Percentiles rank a stretch among this genome's conserved stretches.
Evolutionary conservation across 2,888 invertebrate genomes (phyloP).

Genomic region (Griposia aprilina): DNA sequence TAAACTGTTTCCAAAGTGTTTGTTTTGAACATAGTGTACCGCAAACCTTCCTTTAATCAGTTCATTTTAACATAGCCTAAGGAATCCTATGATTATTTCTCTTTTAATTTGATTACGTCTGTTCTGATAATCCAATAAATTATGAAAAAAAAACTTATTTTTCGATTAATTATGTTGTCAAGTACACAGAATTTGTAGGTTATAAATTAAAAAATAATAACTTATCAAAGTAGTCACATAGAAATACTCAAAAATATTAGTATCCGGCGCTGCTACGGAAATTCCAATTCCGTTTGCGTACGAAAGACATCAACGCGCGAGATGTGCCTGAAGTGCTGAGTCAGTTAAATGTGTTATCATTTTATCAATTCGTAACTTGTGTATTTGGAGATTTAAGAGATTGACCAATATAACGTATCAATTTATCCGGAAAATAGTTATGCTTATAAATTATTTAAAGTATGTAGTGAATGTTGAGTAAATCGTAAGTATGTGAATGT

Average conservation of each 20-base stretch:
- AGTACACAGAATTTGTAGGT: neutral
- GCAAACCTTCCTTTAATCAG: no score
- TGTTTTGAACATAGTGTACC: neutral
- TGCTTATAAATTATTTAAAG: no score
- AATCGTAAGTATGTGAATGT: no score
- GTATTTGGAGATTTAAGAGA: no score
- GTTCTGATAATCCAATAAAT: slow-evolving; percentile 11
- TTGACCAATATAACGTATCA: neutral
- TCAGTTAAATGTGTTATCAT: neutral
- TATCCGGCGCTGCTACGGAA: slow-evolving; percentile 2
- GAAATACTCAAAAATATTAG: neutral
- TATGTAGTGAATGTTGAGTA: no score
- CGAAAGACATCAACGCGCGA: slow-evolving; percentile 73
- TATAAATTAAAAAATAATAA: neutral
- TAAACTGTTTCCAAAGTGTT: neutral
- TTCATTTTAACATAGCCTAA: neutral
- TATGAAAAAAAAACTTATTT: neutral
- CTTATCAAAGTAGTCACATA: neutral
- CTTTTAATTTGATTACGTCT: neutral
- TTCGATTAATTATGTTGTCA: neutral
- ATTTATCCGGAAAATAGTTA: neutral
- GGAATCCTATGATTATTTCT: neutral
- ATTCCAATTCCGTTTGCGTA: slow-evolving; percentile 27
- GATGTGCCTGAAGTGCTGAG: neutral
- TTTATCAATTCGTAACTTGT: neutral